These are phyloP conservation scores for Colletes latitarsis DNA, from an alignment of 1,140 invertebrate species.

Conservation along the genomic window DNA sequence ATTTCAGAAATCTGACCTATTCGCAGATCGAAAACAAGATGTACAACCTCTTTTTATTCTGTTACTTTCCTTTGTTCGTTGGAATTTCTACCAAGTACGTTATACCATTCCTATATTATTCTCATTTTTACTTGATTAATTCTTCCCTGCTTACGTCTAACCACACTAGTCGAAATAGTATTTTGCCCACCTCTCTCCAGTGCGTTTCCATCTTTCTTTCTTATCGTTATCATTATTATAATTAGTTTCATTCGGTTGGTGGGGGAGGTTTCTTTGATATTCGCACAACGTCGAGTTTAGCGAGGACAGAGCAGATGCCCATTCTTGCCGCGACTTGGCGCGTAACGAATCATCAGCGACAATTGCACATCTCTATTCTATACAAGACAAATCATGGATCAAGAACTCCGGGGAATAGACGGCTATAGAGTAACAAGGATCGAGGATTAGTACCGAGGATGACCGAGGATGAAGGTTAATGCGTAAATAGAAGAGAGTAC, in stretches of 20 bases:
- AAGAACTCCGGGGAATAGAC: conserved; percentile 1
- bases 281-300: conserved; percentile 35
- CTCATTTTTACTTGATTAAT: background rate
- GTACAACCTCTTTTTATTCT: background rate
- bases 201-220: conserved; percentile 19
- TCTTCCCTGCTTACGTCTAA: background rate
- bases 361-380: conserved; percentile 29
- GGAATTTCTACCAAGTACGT: conserved; percentile 7
- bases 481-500: conserved; percentile 51
- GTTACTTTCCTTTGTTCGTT: background rate
- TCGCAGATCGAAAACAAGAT: background rate
- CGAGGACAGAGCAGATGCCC: conserved; percentile 37
- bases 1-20: conserved; percentile 26
- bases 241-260: background rate
- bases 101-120: background rate
- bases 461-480: conserved; percentile 63
- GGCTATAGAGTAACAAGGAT: conserved; percentile 12
- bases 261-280: conserved; percentile 13
- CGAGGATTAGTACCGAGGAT: conserved; percentile 61
- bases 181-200: conserved; percentile 63
- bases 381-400: conserved; percentile 27
- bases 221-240: background rate
- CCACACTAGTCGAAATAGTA: conserved; percentile 55
- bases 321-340: conserved; percentile 39
- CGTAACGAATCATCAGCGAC: conserved; percentile 49